Base-by-base conservation (phyloP, 2,113 vertebrate genomes). In the Anhinga anhinga region DNA sequence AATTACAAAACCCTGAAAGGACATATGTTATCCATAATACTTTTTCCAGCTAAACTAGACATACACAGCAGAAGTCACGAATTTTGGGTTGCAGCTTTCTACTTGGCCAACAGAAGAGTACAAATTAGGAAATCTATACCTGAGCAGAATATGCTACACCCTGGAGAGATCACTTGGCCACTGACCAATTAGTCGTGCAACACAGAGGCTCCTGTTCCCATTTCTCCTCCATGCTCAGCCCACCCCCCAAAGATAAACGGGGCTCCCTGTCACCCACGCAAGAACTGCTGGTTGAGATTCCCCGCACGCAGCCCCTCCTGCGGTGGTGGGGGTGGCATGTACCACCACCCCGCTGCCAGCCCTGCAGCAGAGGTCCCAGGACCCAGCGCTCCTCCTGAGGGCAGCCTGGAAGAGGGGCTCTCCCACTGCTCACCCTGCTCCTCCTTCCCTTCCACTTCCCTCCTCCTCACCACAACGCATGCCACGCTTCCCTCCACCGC, bases 1-100 rank as follows among this genome's bases (percentile, higher is more conserved):
- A 49, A 82, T 88, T 87, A 78, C 88, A 85, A 74, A 76, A 66
- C 20, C 30, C 88, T 86, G 44, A 86, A 74, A 52, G 21, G 52
- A 92, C n/a, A 3, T 42, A 18, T 22, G 23, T 83, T 52, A 74
- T 67, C 72, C n/a, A 32, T 50, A 71, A 63, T 10, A 40, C 47
- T 78, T 70, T 70, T 59, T 59, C 56, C 80, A 93, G 49, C 40
- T 65, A 56, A 71, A 86, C 52, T 13, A 79, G 25, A 61, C 59
- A 67, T 3, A 36, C 34, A 65, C 59, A 69, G 45, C 40, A 73
- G 36, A 86, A 92, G 59, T 45, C 34, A 92, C 0, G 0, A 62
- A 62, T 69, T 84, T 49, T 12, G 58, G 69, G 32, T 10, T 74
- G 36, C 55, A 76, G 76, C 50, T 67, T 88, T 93, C 50, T 76